Conservation (phyloP, 2,888 invertebrate genomes). For the Theodoxus fluviatilis region DNA sequence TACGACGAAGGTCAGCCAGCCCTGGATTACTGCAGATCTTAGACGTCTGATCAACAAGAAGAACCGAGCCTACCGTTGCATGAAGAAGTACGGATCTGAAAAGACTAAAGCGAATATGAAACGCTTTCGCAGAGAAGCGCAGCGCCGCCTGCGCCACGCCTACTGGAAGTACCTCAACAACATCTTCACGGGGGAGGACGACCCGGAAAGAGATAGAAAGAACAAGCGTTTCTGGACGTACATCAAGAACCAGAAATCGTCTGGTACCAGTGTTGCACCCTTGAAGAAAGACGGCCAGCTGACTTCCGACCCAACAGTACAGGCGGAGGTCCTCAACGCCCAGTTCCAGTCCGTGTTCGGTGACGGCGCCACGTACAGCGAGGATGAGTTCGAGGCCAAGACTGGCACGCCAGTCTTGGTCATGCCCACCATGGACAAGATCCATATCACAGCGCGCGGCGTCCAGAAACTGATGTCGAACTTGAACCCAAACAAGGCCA, state of each 20-base stretch:
- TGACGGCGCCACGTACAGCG: no score
- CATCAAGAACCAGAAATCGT: neutral
- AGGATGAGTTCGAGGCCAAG: neutral
- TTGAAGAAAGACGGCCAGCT: neutral
- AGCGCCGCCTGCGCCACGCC: constrained; percentile 2
- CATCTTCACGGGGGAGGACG: neutral
- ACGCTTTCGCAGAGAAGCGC: neutral
- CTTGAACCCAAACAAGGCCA: constrained; percentile 6
- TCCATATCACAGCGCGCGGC: neutral
- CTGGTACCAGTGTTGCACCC: neutral
- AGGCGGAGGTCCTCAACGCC: neutral
- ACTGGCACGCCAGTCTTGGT: neutral
- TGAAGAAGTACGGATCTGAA: constrained; percentile 15
- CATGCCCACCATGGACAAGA: neutral
- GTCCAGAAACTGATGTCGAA: neutral
- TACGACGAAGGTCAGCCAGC: neutral
- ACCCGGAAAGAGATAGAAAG: neutral
- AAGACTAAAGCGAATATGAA: neutral
- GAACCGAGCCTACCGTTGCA: constrained; percentile 7
- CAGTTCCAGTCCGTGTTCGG: constrained; percentile 15
- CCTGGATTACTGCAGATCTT: neutral
- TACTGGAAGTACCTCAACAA: constrained; percentile 13
- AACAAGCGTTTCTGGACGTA: constrained; percentile 14
- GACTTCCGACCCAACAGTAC: neutral
- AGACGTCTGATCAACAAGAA: constrained; percentile 11